Evolutionary conservation across 2,113 vertebrate species (phyloP), one percentile per base, ranked within the genome.

Genomic region (Calyptomena viridis): DNA sequence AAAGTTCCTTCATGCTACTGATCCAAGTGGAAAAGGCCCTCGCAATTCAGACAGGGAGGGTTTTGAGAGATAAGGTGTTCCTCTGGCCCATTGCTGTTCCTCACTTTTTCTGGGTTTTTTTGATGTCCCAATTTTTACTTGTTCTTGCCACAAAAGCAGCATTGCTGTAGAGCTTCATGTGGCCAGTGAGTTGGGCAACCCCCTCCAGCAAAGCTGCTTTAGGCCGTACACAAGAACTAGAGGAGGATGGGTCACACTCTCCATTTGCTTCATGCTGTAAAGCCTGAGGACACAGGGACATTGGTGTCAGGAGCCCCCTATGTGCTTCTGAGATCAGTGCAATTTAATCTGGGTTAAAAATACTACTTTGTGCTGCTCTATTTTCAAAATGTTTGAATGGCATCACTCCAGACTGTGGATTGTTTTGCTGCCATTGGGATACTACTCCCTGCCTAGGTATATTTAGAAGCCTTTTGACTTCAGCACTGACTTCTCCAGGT

Each of bases 221-320:
- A 39, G 49, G 49, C 49, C 79, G 30, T 33, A 12, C 12, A 13
- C 14, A 68, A 33, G 46, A 66, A 24, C 21, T 42, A 68, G 37
- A 10, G 49, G 14, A 60, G 44, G 22, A 63, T 22, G 4, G 5
- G 52, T 33, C 11, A 33, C 11, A 33, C 40, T 20, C 1, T 17
- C n/a, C 14, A 33, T 14, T 25, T 64, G 53, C 58, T 35, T 20
- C 14, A 12, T 52, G n/a, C 67, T 25, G 3, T 4, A 27, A 14
- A 64, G 39, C 60, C 44, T 30, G 39, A 66, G 71, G 27, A 53
- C 72, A 40, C 16, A 19, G 28, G 35, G 27, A 42, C 20, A 42
- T 17, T 1, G 1, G 23, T 3, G 1, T 9, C 6, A 12, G 56
- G 49, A 95, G 40, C 6, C 18, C 7, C 14, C 12, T 0, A 0